A percentile compares a stretch with the other conserved stretches of the same genome.
Evolutionary conservation across 2,113 vertebrate genomes (phyloP).

Genomic region (Osmerus mordax): DNA sequence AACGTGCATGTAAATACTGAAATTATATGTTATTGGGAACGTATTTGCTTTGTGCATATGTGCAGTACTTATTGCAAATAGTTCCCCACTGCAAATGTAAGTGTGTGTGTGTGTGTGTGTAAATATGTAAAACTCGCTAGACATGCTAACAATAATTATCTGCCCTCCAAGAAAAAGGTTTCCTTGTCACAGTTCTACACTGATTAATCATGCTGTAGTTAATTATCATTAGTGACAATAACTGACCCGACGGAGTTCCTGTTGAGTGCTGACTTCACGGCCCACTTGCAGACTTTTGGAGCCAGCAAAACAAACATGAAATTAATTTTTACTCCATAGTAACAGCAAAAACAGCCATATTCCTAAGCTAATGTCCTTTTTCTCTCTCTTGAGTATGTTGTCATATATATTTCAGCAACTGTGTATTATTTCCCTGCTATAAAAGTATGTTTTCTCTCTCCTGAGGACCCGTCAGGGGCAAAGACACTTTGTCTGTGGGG

Average conservation of each 20-base stretch:
- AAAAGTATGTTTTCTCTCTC: not conserved
- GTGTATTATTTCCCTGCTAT: not conserved
- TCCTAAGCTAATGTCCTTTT: not conserved
- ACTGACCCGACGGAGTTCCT: not conserved
- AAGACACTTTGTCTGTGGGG: not conserved
- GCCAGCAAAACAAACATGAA: not conserved
- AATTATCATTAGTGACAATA: not conserved
- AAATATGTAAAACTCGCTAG: too few species aligned
- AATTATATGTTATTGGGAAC: too few species aligned
- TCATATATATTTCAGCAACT: not conserved
- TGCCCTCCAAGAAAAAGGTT: too few species aligned
- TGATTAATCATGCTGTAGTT: not conserved
- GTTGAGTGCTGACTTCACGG: not conserved
- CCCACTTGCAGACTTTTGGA: not conserved
- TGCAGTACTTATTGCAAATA: too few species aligned
- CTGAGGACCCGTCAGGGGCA: not conserved
- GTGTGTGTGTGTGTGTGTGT: too few species aligned
- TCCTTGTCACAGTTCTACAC: too few species aligned
- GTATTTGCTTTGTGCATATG: too few species aligned
- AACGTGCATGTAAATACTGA: too few species aligned
- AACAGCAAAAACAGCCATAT: not conserved
- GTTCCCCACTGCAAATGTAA: too few species aligned
- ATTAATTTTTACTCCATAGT: not conserved
- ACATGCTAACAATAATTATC: too few species aligned
- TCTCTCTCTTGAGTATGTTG: not conserved